These are phyloP conservation scores for Riparia riparia DNA, from an alignment of 2,113 vertebrate species.

Conservation along the genomic window DNA sequence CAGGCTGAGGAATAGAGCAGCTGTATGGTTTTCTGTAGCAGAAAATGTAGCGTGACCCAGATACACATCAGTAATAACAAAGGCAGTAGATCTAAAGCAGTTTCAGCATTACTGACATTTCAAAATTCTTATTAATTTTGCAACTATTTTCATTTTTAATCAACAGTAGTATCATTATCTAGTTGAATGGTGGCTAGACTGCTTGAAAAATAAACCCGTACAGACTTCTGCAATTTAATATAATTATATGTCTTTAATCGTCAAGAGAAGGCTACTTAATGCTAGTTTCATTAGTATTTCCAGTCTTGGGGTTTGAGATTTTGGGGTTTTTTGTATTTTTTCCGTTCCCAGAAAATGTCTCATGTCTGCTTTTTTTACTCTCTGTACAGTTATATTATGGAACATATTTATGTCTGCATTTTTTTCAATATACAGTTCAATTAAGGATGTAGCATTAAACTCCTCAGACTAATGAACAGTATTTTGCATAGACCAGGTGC, in stretches of 20 bases:
- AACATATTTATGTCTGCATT: not conserved
- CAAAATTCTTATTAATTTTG: not conserved
- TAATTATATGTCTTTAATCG: not conserved
- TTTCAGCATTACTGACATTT: not conserved
- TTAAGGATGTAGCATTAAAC: not conserved
- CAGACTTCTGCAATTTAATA: not conserved
- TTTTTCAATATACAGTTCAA: not conserved
- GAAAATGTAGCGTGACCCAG: not conserved
- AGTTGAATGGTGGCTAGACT: not conserved
- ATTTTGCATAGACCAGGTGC: not conserved
- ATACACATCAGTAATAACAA: not conserved
- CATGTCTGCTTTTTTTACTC: not conserved
- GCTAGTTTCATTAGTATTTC: not conserved
- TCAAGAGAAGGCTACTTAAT: not conserved
- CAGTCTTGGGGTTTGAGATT: not conserved
- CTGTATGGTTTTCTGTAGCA: not conserved
- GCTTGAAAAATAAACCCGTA: not conserved
- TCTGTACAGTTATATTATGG: not conserved
- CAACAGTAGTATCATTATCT: not conserved
- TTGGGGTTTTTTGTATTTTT: not conserved
- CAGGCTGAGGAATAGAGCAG: not conserved
- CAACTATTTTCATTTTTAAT: not conserved
- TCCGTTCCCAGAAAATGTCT: not conserved
- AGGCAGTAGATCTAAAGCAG: not conserved
- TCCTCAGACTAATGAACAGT: not conserved